Percentiles rank a stretch among this genome's conserved stretches.
Evolutionary conservation across 2,888 invertebrate species (phyloP).

Genomic region (Aporophyla nigra): DNA sequence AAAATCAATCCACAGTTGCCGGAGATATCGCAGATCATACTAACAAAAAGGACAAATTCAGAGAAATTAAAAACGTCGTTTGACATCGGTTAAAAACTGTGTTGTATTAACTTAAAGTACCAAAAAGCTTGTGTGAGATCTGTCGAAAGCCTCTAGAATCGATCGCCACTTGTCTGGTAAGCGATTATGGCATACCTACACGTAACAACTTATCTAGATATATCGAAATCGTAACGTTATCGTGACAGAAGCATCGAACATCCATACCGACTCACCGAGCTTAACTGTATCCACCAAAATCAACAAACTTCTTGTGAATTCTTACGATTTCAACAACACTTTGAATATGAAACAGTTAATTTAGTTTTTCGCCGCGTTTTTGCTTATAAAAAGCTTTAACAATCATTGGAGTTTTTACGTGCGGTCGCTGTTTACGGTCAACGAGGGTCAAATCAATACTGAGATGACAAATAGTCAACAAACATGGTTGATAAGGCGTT

Average conservation of each 20-base stretch:
- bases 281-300: constrained; percentile 34
- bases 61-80: no score
- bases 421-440: constrained; percentile 35
- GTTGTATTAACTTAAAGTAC: no score
- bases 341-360: constrained; percentile 45
- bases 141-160: not conserved
- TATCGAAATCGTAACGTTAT: constrained; percentile 29
- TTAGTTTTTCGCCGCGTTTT: constrained; percentile 38
- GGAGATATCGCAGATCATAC: no score
- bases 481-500: constrained; percentile 34
- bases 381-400: constrained; percentile 23
- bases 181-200: constrained; percentile 10
- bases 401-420: constrained; percentile 50
- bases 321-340: constrained; percentile 31
- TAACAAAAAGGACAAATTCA: no score
- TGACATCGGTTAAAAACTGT: no score
- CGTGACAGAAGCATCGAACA: constrained; percentile 22
- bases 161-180: not conserved
- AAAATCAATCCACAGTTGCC: no score
- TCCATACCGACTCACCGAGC: not conserved
- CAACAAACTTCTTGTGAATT: constrained; percentile 45
- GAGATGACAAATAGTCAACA: constrained; percentile 49
- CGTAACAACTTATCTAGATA: constrained; percentile 2
- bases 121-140: no score
- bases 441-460: constrained; percentile 53